A percentile compares a stretch with the other conserved stretches of the same genome.
These are phyloP conservation scores for Alouatta palliata DNA, from an alignment of 2,113 vertebrate genomes.

Conservation along the genomic window DNA sequence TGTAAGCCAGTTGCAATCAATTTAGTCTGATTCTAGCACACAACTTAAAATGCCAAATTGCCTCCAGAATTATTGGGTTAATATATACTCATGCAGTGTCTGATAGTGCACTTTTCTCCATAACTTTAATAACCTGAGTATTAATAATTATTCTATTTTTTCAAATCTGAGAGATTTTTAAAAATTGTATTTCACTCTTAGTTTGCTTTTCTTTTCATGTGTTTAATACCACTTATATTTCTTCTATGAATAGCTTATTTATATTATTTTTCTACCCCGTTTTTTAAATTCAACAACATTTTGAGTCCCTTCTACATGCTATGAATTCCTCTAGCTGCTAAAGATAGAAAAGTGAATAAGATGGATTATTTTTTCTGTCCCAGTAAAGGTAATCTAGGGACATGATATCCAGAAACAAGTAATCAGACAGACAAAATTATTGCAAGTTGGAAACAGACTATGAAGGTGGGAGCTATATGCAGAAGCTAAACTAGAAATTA, in stretches of 20 bases:
- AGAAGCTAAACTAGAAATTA: background rate
- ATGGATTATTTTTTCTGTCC: background rate
- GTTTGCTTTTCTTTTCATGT: background rate
- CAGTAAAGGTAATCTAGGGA: background rate
- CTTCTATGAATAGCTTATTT: background rate
- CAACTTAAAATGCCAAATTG: background rate
- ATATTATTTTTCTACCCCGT: background rate
- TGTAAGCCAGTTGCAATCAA: background rate
- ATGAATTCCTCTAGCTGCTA: background rate
- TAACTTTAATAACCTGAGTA: background rate
- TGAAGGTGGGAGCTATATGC: background rate
- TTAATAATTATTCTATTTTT: conserved; percentile 36
- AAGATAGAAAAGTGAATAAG: background rate
- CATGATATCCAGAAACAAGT: background rate
- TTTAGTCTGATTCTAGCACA: background rate
- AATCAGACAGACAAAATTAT: background rate
- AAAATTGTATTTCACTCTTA: background rate
- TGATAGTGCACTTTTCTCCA: background rate
- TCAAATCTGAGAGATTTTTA: background rate
- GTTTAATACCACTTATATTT: background rate
- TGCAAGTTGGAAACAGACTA: background rate
- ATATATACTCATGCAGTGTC: background rate
- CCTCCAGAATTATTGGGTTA: conserved; percentile 13
- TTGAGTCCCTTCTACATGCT: background rate
- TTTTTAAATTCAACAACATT: conserved; percentile 6